These are phyloP conservation scores for Unio delphinus DNA, from an alignment of 2,888 invertebrate genomes.

Conservation along the genomic window DNA sequence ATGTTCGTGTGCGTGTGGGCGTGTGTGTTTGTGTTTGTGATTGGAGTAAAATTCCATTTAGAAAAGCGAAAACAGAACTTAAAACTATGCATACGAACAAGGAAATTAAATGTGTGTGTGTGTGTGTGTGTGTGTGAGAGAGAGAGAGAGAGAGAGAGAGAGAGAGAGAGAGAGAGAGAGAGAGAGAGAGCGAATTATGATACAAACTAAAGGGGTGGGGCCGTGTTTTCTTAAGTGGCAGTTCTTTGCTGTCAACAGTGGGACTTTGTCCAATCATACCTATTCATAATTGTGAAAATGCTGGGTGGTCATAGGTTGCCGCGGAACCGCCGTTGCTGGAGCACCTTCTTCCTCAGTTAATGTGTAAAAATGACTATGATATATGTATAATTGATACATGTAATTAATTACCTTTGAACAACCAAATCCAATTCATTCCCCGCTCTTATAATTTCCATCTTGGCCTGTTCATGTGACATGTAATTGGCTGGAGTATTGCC, in stretches of 20 bases:
- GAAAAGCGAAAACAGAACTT: not conserved
- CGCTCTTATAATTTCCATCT: conserved; percentile 67
- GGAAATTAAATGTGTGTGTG: not conserved
- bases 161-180: not conserved
- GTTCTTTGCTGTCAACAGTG: too few species aligned
- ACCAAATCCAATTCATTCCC: conserved; percentile 67
- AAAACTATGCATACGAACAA: not conserved
- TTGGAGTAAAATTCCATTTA: too few species aligned
- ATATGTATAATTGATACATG: not conserved
- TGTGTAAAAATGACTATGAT: not conserved
- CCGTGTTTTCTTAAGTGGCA: too few species aligned
- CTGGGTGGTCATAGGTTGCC: too few species aligned
- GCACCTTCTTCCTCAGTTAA: too few species aligned
- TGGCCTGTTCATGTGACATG: conserved; percentile 65
- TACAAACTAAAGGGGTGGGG: not conserved
- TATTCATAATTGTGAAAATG: too few species aligned
- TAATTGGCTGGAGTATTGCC: conserved; percentile 49
- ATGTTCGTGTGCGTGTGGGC: too few species aligned
- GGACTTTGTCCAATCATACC: too few species aligned
- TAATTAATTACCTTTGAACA: conserved; percentile 58
- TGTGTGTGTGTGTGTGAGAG: not conserved
- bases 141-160: not conserved
- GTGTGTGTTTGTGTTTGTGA: too few species aligned
- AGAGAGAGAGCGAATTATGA: not conserved
- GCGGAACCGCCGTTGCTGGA: too few species aligned